phyloP scores from a whole-genome alignment of 1,140 invertebrate species.

The Pristionchus pacificus region DNA sequence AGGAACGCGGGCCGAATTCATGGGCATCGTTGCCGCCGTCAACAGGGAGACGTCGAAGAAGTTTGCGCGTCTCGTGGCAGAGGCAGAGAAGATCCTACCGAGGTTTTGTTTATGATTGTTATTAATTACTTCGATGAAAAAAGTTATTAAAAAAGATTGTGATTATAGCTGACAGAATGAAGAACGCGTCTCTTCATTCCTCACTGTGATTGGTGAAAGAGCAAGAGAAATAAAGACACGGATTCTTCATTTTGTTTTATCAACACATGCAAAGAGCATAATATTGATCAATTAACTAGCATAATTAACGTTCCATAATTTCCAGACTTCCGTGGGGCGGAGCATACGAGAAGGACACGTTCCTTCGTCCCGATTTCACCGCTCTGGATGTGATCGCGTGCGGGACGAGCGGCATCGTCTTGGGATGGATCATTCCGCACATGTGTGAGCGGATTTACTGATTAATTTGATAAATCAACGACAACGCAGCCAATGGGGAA shows the following conservation, averaged over 20 bases:
- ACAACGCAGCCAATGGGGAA: too few species aligned
- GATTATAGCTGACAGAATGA: too few species aligned
- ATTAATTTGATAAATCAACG: too few species aligned
- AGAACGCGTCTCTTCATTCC: too few species aligned
- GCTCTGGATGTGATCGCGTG: conserved; percentile 90
- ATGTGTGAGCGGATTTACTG: conserved; percentile 77
- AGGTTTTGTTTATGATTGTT: conserved; percentile 23
- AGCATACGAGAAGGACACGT: conserved; percentile 83
- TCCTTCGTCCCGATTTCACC: conserved; percentile 88
- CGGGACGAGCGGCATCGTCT: conserved; percentile 81
- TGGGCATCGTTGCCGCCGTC: conserved; percentile 84
- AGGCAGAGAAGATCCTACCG: conserved; percentile 74
- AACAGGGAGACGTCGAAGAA: conserved; percentile 90
- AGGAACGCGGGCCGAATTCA: not conserved
- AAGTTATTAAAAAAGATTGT: too few species aligned
- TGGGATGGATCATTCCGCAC: conserved; percentile 93
- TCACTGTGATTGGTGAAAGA: too few species aligned
- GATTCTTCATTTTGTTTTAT: too few species aligned
- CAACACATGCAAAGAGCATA: too few species aligned
- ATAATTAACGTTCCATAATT: too few species aligned
- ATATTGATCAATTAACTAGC: too few species aligned
- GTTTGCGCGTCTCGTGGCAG: conserved; percentile 74
- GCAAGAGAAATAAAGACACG: too few species aligned
- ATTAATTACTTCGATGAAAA: not conserved
- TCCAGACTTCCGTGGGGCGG: conserved; percentile 76